Percentiles rank a stretch among this genome's conserved stretches.
These are phyloP conservation scores for Lepidurus arcticus DNA, from an alignment of 1,140 invertebrate species.

Conservation along the genomic window DNA sequence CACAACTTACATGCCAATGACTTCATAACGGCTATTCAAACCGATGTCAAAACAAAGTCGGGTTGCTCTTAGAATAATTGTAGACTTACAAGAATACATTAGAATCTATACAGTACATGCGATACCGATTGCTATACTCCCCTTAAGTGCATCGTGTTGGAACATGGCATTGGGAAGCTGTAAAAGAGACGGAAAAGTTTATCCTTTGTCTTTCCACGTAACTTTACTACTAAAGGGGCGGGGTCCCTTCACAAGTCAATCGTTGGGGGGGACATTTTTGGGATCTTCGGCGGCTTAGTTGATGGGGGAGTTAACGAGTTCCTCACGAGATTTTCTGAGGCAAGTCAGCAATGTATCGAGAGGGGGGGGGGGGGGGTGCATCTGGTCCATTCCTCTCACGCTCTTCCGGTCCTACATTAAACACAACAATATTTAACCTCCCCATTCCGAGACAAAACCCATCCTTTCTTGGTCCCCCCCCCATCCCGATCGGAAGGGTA, in stretches of 20 bases:
- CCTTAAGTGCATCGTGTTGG: too few species aligned
- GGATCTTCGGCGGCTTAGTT: not conserved
- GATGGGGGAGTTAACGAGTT: constrained; percentile 7
- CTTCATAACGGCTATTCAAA: too few species aligned
- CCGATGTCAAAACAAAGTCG: too few species aligned
- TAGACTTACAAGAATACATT: too few species aligned
- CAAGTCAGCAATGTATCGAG: not conserved
- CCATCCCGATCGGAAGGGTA: not conserved
- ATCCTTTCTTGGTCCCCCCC: not conserved
- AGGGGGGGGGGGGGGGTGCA: not conserved
- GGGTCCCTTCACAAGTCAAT: constrained; percentile 1
- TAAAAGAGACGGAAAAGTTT: not conserved
- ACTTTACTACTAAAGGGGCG: not conserved
- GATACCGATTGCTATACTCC: too few species aligned
- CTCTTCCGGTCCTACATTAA: constrained; percentile 15
- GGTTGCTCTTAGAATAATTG: too few species aligned
- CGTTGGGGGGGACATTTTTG: not conserved
- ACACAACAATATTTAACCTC: constrained; percentile 20
- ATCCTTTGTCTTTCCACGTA: not conserved
- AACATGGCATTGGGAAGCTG: too few species aligned
- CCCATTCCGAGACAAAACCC: not conserved
- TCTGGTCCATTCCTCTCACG: not conserved
- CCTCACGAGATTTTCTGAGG: not conserved
- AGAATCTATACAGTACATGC: too few species aligned
- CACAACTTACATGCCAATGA: too few species aligned